Evolutionary conservation across 2,888 invertebrate species (phyloP), one percentile per base, ranked within the genome.

Genomic region (Thyatira batis): DNA sequence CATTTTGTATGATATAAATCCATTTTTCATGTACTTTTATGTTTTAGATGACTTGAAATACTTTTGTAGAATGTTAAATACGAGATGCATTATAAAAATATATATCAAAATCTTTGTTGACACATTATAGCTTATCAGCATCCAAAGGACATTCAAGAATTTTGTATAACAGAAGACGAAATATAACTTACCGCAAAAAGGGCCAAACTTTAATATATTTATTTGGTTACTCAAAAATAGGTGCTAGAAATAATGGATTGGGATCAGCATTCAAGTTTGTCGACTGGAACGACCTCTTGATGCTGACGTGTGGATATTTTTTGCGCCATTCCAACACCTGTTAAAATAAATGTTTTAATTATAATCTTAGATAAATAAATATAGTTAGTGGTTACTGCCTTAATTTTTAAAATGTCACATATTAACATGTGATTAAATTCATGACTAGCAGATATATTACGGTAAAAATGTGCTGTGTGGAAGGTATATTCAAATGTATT

Each of bases 271-370:
- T 84, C 21, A 87, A 51, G 45, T 87, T 88, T 1, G 91, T 89
- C 0, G 92, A 87, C 70, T 94, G 94, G 73, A 93, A 94, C n/a
- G 93, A 94, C 49, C 93, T 84, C 77, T 95, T 95, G 60, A 96
- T 94, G 67, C 93, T 93, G 13, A 95, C 94, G 57, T 93, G 87
- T 0, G 95, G 95, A 66, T 94, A 96, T 52, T 92, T 85, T 51
- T 86, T 79, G 2, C 93, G 90, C 95, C 95, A 95, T 65, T 92
- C 87, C 5, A 89, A 67, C 20, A 95, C 93, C 84, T 93, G 74
- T 8, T 54, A 64, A 57, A 9, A 28, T 48, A 44, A 51, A 30
- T 6, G 3, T 6, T 21, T 48, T 11, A 10, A 28, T 48, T n/a
- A 20, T 45, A 20, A n/a, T n/a, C n/a, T n/a, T n/a, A n/a, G 20